Base-by-base conservation (phyloP, 1,140 invertebrate genomes). In the Caenorhabditis remanei region DNA sequence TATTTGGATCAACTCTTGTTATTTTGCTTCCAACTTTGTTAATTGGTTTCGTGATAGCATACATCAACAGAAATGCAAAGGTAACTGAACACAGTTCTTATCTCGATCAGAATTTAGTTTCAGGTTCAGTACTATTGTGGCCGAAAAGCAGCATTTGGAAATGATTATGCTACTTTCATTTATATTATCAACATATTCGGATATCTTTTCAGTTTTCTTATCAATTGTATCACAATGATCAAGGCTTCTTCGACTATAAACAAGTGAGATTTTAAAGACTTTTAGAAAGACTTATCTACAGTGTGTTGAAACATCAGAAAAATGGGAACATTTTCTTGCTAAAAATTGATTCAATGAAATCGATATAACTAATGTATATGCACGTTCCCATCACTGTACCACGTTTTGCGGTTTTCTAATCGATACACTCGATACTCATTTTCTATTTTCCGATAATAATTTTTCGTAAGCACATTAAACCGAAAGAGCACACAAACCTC, bases 171-270 rank as follows among this genome's bases (percentile, higher is more conserved):
- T 48, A 83, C 55, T 7, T 87, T 83, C 50, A 84, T 87, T 53
- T 87, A 87, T 55, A 50, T 65, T 40, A 63, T 58, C n/a, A 87
- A 87, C 50, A 84, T 87, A n/a, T 58, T 79, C 67, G 63, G 85
- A 53, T 85, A 85, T 46, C 16, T 67, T 0, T 85, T 85, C 65
- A 67, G 85, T 50, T 85, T 65, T 75, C 67, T 85, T 16, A 79
- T 79, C n/a, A 79, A 79, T 24, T 79, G 71, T 32, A 79, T 79
- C 19, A 79, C 71, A 21, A 79, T 79, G 71, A 53, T 79, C 16
- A 79, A 79, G 40, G 71, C 71, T 2, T 79, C 71, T 19, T 79
- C 71, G n/a, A 79, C 71, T 21, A 53, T 79, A 2, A 79, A 79
- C 46, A 79, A 24, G 71, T 79, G 61, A 63, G 61, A 8, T 5